Evolutionary conservation across 2,113 vertebrate genomes (phyloP), one percentile per base, ranked within the genome.

Genomic region (Cavia porcellus): DNA sequence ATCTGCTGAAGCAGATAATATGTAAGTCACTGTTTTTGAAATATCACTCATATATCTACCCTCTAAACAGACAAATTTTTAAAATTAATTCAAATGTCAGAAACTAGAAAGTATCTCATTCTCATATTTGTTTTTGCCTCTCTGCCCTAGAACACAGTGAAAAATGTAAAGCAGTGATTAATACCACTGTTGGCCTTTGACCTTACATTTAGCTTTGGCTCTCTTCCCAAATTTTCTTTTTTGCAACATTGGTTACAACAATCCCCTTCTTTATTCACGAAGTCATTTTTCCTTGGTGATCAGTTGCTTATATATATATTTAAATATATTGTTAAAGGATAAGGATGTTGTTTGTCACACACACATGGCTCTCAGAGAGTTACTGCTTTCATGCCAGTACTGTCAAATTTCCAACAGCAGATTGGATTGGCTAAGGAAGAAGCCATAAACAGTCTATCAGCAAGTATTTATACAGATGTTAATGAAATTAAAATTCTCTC

Each of bases 401-500:
- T 89, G 50, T 96, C 66, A 94, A 61, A 88, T 92, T 97, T 89
- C 92, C 97, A 97, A 52, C 14, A 86, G 50, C 96, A 98, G 94
- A 96, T 83, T 98, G 95, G 89, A 84, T 85, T 97, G 92, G 94
- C 98, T 98, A 98, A 96, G 88, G 82, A 97, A 92, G 84, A 97
- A 95, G 89, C 88, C 84, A 92, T 97, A 97, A 98, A 98, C 97
- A 98, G 95, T 80, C 98, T 97, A 98, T 97, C 97, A 97, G 94
- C 97, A 97, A 96, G 89, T 97, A 97, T 97, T 97, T 98, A 97
- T 97, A 96, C 83, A 97, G 89, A 98, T 98, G 95, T 94, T 98
- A 97, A 98, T 97, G 89, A 97, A 91, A 95, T 97, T 97, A 96
- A 97, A 98, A 96, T 96, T 96, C 96, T 96, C 47, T 96, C 81